Percentiles rank a stretch among this genome's conserved stretches.
phyloP scores from a whole-genome alignment of 2,888 invertebrate genomes.

The Oscheius sp. region DNA sequence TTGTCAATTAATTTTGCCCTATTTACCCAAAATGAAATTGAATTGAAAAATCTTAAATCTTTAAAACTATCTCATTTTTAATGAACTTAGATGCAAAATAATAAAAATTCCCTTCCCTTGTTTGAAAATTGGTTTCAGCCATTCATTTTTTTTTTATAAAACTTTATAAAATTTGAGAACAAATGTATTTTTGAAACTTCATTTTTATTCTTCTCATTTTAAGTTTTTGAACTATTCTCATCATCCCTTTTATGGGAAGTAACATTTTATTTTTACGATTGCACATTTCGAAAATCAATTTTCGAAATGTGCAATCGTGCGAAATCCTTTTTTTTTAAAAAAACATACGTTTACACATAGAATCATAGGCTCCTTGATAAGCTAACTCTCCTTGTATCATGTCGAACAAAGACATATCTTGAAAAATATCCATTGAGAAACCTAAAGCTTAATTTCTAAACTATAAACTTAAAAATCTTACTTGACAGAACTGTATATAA shows the following conservation, averaged over 20 bases:
- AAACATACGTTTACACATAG: slow-evolving; percentile 19
- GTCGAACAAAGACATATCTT: neutral
- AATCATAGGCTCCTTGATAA: slow-evolving; percentile 7
- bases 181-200: too few relatives aligned
- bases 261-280: too few relatives aligned
- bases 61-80: neutral
- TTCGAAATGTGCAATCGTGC: too few relatives aligned
- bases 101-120: neutral
- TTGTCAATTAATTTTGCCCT: too few relatives aligned
- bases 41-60: too few relatives aligned
- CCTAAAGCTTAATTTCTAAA: neutral
- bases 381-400: neutral
- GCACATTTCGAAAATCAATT: neutral
- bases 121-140: too few relatives aligned
- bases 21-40: too few relatives aligned
- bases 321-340: too few relatives aligned
- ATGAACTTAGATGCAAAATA: neutral
- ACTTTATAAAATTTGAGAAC: too few relatives aligned
- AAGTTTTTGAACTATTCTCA: too few relatives aligned
- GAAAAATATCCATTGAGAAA: slow-evolving; percentile 13
- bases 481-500: neutral
- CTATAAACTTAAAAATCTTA: neutral
- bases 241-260: too few relatives aligned
- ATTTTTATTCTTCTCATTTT: too few relatives aligned
- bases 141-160: neutral